Percentiles rank a stretch among this genome's conserved stretches.
These are phyloP conservation scores for Eupristina koningsbergeri DNA, from an alignment of 1,140 invertebrate genomes.

Conservation along the genomic window DNA sequence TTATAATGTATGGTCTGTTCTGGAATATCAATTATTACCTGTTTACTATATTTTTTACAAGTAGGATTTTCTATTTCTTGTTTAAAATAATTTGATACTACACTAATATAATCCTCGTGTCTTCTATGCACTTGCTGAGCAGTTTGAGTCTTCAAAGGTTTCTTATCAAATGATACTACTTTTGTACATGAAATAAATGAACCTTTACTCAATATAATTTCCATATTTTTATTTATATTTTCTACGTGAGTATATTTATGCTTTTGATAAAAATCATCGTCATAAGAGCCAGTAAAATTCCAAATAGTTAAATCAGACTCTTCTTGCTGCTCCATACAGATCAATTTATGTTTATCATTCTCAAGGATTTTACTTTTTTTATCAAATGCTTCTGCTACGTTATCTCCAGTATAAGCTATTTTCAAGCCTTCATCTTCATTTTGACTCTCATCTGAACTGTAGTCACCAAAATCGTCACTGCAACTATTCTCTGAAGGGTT, in stretches of 20 bases:
- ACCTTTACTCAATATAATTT: conserved; percentile 58
- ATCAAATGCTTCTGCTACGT: conserved; percentile 89
- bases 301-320: conserved; percentile 61
- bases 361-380: conserved; percentile 71
- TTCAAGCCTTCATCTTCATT: conserved; percentile 69
- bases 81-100: conserved; percentile 58
- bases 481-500: conserved; percentile 71
- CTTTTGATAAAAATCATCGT: conserved; percentile 55
- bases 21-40: conserved; percentile 10
- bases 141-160: conserved; percentile 16
- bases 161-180: conserved; percentile 62
- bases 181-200: conserved; percentile 60
- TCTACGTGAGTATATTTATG: conserved; percentile 60
- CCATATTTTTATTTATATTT: conserved; percentile 58
- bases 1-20: conserved; percentile 63
- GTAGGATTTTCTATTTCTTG: conserved; percentile 53
- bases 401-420: conserved; percentile 87
- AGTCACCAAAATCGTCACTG: conserved; percentile 62
- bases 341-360: conserved; percentile 48
- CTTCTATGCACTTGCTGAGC: conserved; percentile 18
- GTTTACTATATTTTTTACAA: conserved; percentile 1
- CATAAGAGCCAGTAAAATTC: conserved; percentile 55
- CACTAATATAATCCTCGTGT: conserved; percentile 58
- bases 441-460: conserved; percentile 55
- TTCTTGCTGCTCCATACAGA: conserved; percentile 60